phyloP scores from a whole-genome alignment of 1,140 invertebrate species.

The Amphibalanus amphitrite region DNA sequence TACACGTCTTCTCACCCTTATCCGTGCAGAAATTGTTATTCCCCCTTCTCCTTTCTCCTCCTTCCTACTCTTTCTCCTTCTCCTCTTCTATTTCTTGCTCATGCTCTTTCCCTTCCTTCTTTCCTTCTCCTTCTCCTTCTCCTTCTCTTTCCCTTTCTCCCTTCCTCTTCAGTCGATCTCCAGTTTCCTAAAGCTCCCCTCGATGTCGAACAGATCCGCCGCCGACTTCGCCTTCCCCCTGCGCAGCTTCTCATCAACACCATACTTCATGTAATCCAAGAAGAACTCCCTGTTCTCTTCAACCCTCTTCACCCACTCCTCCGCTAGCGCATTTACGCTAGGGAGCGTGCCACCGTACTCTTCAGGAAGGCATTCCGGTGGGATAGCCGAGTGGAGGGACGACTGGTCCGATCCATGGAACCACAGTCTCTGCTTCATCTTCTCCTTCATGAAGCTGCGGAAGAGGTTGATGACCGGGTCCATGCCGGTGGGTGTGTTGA shows the following conservation, averaged over 20 bases:
- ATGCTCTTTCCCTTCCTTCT: no score
- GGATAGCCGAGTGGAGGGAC: neutral
- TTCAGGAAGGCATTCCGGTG: neutral
- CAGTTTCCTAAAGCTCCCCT: neutral
- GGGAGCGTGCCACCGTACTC: neutral
- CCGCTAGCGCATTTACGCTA: neutral
- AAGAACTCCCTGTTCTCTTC: neutral
- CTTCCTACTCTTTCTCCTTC: no score
- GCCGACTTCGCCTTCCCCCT: neutral
- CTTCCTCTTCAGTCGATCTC: neutral
- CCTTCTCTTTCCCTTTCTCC: no score
- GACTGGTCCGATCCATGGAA: neutral
- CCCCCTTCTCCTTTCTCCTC: no score
- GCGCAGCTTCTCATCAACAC: neutral
- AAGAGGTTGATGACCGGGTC: neutral
- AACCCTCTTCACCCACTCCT: neutral
- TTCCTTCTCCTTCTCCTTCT: no score
- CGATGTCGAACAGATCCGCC: neutral
- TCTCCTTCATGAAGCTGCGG: neutral
- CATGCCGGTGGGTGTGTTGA: neutral
- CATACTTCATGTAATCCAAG: neutral
- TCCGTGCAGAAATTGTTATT: no score
- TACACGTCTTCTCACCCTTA: no score
- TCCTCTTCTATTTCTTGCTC: no score
- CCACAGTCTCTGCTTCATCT: neutral